These are phyloP conservation scores for Phengaris arion DNA, from an alignment of 2,888 invertebrate species.

Conservation along the genomic window DNA sequence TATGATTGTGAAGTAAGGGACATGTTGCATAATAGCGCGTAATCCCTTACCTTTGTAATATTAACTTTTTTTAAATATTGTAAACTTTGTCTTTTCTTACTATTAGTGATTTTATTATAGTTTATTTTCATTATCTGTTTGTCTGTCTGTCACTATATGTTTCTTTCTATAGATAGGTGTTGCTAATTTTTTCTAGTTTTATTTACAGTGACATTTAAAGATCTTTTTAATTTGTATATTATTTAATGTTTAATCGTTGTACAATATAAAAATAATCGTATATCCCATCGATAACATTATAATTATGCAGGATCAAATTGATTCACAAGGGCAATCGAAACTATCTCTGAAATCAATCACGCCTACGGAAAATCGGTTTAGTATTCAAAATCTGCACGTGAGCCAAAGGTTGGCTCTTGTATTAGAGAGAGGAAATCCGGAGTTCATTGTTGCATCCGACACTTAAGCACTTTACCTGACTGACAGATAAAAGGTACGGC, in stretches of 20 bases:
- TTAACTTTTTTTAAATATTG: conserved; percentile 47
- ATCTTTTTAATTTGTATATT: no score
- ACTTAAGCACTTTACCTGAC: conserved; percentile 75
- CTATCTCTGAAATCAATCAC: conserved; percentile 77
- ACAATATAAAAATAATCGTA: not conserved
- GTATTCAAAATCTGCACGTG: conserved; percentile 75
- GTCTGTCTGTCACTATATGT: no score
- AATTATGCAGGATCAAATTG: conserved; percentile 38
- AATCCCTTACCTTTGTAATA: conserved; percentile 71
- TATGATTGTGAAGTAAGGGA: conserved; percentile 70
- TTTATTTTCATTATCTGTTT: no score
- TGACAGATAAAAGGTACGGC: conserved; percentile 63
- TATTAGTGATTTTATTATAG: no score
- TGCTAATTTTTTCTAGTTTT: no score
- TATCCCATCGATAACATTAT: conserved; percentile 17
- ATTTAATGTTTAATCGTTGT: not conserved
- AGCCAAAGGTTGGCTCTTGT: conserved; percentile 70
- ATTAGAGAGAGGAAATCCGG: conserved; percentile 79
- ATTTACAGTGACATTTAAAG: no score
- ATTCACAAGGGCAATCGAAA: conserved; percentile 55
- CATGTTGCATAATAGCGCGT: conserved; percentile 72
- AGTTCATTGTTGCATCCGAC: conserved; percentile 69
- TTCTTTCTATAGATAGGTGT: no score
- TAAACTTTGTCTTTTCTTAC: not conserved
- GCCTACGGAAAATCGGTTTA: conserved; percentile 72